Base-by-base conservation (phyloP, 2,113 vertebrate genomes). In the Gobiocypris rarus region DNA sequence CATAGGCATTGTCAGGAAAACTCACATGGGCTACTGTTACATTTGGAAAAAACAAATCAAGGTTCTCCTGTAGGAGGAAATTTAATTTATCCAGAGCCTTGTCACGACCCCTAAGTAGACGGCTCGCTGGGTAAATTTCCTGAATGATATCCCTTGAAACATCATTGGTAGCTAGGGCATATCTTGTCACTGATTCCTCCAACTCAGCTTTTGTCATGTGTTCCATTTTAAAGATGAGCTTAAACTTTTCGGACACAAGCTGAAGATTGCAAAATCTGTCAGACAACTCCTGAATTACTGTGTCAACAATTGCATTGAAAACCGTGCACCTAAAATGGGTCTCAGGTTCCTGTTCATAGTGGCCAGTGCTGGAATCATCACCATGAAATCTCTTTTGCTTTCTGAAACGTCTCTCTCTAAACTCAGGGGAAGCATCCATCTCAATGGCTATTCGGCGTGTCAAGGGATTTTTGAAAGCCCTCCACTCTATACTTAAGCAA, bases 301-400 rank as follows among this genome's bases (percentile, higher is more conserved):
- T 86, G 77, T 86, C 82, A 84, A 86, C 61, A 74, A 86, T 86
- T 26, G 84, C 75, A 80, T 84, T 77, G 45, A 84, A 86, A 34
- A 84, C 77, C 71, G 52, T 77, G 41, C 61, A 82, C 81, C 59
- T 86, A 50, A 86, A 86, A 52, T 84, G 56, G 19, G 28, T 67
- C 63, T 86, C 31, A 24, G 82, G 82, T 54, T 86, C 85, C 58
- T 84, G 28, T 34, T 74, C 65, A 63, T 38, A 41, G 74, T 70
- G 43, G 82, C 74, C 61, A 71, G 19, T 83, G 52, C 41, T 63
- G 63, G 8, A 43, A 74, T 71, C 38, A 41, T 71, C 69, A 71
- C 41, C 28, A n/a, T 48, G 45, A 13, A 48, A 43, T 43, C 43
- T 43, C 43, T 43, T 43, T 43, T 10, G 43, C 43, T 43, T 43